Conservation (phyloP, 2,797 vertebrate species). For the Prunella strophiata region DNA sequence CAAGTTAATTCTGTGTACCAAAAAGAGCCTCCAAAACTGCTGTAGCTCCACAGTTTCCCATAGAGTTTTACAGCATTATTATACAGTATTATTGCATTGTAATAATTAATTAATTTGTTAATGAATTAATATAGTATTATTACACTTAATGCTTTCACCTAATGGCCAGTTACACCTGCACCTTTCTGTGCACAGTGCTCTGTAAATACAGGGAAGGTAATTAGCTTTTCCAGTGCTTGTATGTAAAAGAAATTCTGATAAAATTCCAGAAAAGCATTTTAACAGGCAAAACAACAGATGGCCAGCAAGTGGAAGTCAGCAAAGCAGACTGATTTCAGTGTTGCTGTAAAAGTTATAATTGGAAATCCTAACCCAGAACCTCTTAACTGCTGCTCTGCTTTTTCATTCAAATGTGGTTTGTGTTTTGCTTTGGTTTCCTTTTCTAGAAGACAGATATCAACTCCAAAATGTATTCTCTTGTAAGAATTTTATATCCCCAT, state of each 20-base stretch:
- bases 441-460: constrained; percentile 45
- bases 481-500: constrained; percentile 61
- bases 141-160: background rate
- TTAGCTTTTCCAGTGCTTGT: background rate
- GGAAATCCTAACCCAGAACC: background rate
- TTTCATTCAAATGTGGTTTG: background rate
- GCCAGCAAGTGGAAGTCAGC: background rate
- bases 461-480: constrained; percentile 31
- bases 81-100: background rate
- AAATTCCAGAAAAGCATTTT: background rate
- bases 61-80: background rate
- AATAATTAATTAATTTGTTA: background rate
- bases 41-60: background rate
- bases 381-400: background rate
- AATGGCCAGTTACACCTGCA: background rate
- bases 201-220: background rate
- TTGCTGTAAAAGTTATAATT: background rate
- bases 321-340: background rate
- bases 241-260: background rate
- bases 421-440: background rate
- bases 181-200: background rate
- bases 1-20: background rate
- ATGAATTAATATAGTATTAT: background rate
- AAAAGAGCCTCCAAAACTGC: background rate
- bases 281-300: background rate